Evolutionary conservation across 2,113 vertebrate genomes (phyloP).

Genomic region (Mustela lutreola): DNA sequence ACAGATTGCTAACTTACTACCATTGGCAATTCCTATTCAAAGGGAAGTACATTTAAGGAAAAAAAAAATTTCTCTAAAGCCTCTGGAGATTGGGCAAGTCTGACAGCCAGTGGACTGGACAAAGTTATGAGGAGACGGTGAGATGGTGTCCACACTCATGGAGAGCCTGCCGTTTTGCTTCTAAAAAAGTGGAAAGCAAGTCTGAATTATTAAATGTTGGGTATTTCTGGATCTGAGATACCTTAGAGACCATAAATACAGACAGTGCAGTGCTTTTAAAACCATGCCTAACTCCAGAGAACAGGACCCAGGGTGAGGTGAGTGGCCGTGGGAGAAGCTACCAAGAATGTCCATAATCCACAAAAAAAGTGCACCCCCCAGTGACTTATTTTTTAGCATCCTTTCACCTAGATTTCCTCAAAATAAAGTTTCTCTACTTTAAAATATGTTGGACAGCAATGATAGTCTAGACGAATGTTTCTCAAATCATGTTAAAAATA

Average conservation of each 20-base stretch:
- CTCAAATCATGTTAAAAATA: neutral
- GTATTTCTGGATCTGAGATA: neutral
- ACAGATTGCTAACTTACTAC: neutral
- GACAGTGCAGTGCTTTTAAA: neutral
- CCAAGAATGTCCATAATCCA: neutral
- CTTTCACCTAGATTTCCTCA: neutral
- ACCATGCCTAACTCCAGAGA: neutral
- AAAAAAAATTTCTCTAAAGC: neutral
- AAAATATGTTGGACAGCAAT: neutral
- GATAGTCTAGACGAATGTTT: too few relatives aligned
- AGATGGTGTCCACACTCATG: rapidly evolving
- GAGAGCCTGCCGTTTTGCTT: neutral
- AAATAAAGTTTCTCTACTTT: neutral
- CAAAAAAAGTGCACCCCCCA: rapidly evolving
- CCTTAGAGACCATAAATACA: neutral
- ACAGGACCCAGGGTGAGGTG: neutral
- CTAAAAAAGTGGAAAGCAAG: neutral
- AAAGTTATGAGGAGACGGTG: neutral
- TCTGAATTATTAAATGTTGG: neutral
- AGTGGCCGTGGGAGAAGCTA: too few relatives aligned
- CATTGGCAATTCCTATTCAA: neutral
- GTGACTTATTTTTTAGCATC: neutral
- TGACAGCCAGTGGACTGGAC: neutral
- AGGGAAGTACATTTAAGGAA: neutral
- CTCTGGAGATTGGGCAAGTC: neutral